Base-by-base conservation (phyloP, 2,797 vertebrate species). In the Salarias fasciatus region DNA sequence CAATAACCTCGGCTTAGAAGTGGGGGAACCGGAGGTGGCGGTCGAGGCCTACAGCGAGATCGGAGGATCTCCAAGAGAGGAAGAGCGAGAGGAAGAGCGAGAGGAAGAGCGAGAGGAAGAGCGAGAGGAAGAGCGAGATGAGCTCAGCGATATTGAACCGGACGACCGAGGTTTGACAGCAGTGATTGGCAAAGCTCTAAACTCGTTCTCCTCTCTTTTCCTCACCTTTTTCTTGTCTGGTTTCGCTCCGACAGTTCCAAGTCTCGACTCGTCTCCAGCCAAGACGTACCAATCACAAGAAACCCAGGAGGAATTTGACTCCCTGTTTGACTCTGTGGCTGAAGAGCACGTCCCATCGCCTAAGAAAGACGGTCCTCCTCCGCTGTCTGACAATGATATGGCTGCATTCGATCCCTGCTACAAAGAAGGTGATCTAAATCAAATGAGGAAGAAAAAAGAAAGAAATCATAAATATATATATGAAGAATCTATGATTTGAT, bases 391-490 rank as follows among this genome's bases (percentile, higher is more conserved):
- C 12, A 91, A 90, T 0, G 96, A 97, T 79, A 71, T 97, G 37
- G 95, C 95, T 10, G 91, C 94, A 33, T 97, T 97, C 36, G 96
- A 97, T 74, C 95, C 96, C 18, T 97, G 94, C 87, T 92, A 88
- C 75, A 94, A 92, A 88, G 88, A 92, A 92, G 93, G 93, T 93
- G 33, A 43, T 3, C 8, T 49, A 75, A 60, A 38, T 45, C 44
- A 58, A 56, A 74, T 29, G 14, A 33, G 6, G 37, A 40, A 2
- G 3, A 24, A 24, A 24, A 24, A 24, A n/a, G 2, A 24, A 24
- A 24, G 18, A 24, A 24, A n/a, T n/a, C n/a, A n/a, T n/a, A n/a
- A n/a, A n/a, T n/a, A n/a, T n/a, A n/a, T n/a, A n/a, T n/a, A n/a
- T n/a, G n/a, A n/a, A n/a, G n/a, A n/a, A n/a, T n/a, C n/a, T n/a